Conservation (phyloP, 2,113 vertebrate genomes). For the Rhadina sibilatrix region DNA sequence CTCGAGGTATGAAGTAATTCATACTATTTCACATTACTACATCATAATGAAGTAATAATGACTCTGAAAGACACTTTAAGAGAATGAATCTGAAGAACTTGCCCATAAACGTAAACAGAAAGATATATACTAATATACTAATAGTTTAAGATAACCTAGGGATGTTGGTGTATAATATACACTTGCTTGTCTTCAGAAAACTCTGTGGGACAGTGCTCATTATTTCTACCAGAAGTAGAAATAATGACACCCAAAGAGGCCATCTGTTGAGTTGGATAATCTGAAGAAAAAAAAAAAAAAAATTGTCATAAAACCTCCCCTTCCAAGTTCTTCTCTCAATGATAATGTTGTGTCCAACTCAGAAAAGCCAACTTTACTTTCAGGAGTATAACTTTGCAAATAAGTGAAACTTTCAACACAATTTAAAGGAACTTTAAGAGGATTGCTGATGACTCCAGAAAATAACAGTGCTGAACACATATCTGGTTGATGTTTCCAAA, state of each 20-base stretch:
- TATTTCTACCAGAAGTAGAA: background rate
- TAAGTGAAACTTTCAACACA: fast-evolving
- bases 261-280: background rate
- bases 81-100: background rate
- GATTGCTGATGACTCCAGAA: background rate
- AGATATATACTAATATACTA: background rate
- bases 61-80: background rate
- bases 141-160: background rate
- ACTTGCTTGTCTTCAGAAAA: background rate
- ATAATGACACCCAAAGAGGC: background rate
- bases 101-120: background rate
- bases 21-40: background rate
- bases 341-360: background rate
- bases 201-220: background rate
- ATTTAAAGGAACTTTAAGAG: background rate
- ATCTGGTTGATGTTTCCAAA: background rate
- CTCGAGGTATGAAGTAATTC: background rate
- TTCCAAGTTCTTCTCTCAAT: background rate
- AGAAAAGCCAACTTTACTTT: background rate
- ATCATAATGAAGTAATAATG: background rate
- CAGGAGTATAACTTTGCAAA: background rate
- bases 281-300: background rate
- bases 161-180: background rate
- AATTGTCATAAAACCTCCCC: background rate
- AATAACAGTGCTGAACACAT: background rate